Percentiles rank a stretch among this genome's conserved stretches.
phyloP scores from a whole-genome alignment of 2,888 invertebrate genomes.

The Nemoura dubitans region DNA sequence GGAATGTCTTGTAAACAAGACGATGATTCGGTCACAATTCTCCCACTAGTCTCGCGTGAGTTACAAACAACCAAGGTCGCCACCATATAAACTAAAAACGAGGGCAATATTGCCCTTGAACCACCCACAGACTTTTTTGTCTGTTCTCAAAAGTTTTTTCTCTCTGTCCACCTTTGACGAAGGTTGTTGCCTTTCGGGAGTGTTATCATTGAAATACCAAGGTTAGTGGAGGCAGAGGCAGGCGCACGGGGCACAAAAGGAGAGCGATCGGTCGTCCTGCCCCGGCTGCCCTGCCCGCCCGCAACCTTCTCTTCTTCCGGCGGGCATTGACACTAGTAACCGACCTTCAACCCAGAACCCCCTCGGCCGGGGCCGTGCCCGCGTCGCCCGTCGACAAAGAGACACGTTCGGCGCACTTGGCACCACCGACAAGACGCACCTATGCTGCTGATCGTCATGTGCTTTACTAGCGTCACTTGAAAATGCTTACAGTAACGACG shows the following conservation, averaged over 20 bases:
- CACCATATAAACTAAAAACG: background rate
- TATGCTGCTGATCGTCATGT: too few relatives aligned
- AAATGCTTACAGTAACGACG: too few relatives aligned
- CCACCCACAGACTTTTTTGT: constrained; percentile 33
- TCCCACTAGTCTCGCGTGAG: background rate
- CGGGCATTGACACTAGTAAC: constrained; percentile 48
- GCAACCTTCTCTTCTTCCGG: constrained; percentile 45
- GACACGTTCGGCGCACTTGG: constrained; percentile 47
- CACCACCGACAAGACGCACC: too few relatives aligned
- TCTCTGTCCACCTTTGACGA: constrained; percentile 47
- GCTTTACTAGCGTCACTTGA: too few relatives aligned
- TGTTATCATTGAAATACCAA: constrained; percentile 41
- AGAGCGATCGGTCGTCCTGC: constrained; percentile 45
- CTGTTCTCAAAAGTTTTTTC: background rate
- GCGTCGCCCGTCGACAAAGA: constrained; percentile 55
- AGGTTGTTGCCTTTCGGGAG: constrained; percentile 54
- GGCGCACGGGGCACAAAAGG: constrained; percentile 27
- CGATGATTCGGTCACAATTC: background rate
- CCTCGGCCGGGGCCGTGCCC: constrained; percentile 53
- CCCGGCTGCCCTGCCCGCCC: constrained; percentile 48
- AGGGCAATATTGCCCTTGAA: constrained; percentile 38
- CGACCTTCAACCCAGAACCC: constrained; percentile 48
- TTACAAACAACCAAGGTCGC: constrained; percentile 1
- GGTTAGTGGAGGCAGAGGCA: constrained; percentile 36
- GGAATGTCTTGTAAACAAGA: background rate